phyloP scores from a whole-genome alignment of 2,113 vertebrate genomes.

The Chascanopsetta lugubris region DNA sequence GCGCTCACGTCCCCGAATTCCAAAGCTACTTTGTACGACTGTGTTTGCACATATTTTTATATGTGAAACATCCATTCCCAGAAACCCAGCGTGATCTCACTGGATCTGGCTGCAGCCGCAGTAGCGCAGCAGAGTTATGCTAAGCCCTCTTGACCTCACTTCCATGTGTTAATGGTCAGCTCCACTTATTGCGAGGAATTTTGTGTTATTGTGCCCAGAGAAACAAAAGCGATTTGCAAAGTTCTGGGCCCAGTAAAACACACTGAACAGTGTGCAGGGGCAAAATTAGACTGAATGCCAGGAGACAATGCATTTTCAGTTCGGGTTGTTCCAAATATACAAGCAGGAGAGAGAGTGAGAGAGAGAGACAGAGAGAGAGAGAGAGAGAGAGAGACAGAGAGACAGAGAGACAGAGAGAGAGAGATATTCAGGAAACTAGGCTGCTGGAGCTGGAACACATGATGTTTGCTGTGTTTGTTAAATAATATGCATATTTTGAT shows the following conservation, averaged over 20 bases:
- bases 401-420: too few species aligned
- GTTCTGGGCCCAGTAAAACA: conserved; percentile 38
- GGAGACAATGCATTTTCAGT: conserved; percentile 61
- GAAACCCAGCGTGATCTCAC: conserved; percentile 17
- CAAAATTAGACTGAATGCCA: conserved; percentile 34
- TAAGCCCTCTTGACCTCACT: conserved; percentile 52
- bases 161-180: conserved; percentile 60
- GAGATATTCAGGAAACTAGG: conserved; percentile 24
- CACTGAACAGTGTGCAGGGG: conserved; percentile 43
- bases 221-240: conserved; percentile 38
- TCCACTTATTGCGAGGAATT: conserved; percentile 53
- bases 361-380: too few species aligned
- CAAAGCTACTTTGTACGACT: not conserved
- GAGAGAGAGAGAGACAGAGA: too few species aligned
- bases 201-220: conserved; percentile 35
- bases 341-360: conserved; percentile 4
- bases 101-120: conserved; percentile 39
- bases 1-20: not conserved
- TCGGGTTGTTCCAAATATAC: conserved; percentile 37
- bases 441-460: conserved; percentile 4
- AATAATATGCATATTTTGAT: not conserved
- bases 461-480: not conserved
- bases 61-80: not conserved
- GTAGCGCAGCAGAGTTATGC: conserved; percentile 44
- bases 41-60: conserved; percentile 47